phyloP scores from a whole-genome alignment of 2,113 vertebrate species.

The Amblyornis subalaris region DNA sequence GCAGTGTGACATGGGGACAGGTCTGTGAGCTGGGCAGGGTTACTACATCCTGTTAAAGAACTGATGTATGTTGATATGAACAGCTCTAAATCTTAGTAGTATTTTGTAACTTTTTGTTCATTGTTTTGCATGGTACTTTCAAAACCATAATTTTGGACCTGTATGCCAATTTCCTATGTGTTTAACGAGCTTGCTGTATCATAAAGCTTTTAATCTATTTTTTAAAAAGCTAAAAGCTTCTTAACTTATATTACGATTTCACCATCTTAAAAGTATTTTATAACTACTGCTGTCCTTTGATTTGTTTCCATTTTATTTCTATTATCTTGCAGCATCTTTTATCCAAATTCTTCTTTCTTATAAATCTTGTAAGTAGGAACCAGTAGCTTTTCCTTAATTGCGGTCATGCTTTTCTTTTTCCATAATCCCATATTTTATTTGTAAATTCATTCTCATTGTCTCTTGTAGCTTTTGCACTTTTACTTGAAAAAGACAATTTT shows the following conservation, averaged over 20 bases:
- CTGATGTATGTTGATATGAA: slow-evolving; percentile 8
- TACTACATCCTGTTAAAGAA: slow-evolving; percentile 44
- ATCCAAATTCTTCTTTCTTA: slow-evolving; percentile 99
- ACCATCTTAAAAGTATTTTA: slow-evolving; percentile 90
- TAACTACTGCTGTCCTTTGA: slow-evolving; percentile 97
- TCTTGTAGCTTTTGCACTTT: slow-evolving; percentile 81
- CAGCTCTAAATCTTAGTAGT: slow-evolving; percentile 52
- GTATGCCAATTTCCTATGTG: slow-evolving; percentile 76
- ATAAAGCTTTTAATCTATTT: slow-evolving; percentile 78
- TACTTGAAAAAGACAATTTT: slow-evolving; percentile 78
- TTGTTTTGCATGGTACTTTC: slow-evolving; percentile 83
- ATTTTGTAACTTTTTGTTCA: slow-evolving; percentile 73
- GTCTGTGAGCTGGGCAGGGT: slow-evolving; percentile 64
- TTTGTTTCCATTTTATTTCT: slow-evolving; percentile 99
- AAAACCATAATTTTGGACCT: slow-evolving; percentile 75
- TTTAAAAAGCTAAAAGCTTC: slow-evolving; percentile 75
- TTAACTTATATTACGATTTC: slow-evolving; percentile 78
- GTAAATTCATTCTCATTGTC: slow-evolving; percentile 78
- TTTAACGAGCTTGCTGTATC: slow-evolving; percentile 78
- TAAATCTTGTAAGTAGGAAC: slow-evolving; percentile 99
- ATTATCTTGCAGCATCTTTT: slow-evolving; percentile 99
- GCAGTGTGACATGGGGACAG: rapidly evolving
- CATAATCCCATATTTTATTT: slow-evolving; percentile 76
- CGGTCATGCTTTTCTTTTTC: slow-evolving; percentile 83
- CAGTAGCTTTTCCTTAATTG: slow-evolving; percentile 93